Base-by-base conservation (phyloP, 2,113 vertebrate genomes). In the Notothenia coriiceps region DNA sequence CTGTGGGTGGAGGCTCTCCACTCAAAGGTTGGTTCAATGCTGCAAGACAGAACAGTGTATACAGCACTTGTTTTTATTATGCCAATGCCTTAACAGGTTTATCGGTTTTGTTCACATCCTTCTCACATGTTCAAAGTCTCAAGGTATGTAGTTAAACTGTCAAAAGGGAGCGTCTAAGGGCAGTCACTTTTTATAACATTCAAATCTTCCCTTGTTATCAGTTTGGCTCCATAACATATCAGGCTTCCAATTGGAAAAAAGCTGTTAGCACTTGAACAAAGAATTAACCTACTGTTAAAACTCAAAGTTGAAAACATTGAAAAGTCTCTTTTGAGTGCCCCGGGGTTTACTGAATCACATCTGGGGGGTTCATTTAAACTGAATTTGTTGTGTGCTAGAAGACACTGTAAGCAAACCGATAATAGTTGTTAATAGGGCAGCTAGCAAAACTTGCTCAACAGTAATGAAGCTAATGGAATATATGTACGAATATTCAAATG, bases 61-160 rank as follows among this genome's bases (percentile, higher is more conserved):
- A 18, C 14, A 12, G 44, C 6, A 0, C n/a, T 18, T 18, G 35
- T 20, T 33, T 50, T 0, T 3, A 22, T 20, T 11, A 47, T 20
- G 2, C 3, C 0, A 44, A 64, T 2, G 8, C 44, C 29, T 33
- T 1, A 17, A 17, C 6, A 14, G 5, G 59, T 35, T 2, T n/a
- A 33, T 60, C n/a, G 11, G 15, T 17, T 59, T 18, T 18, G 8
- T 18, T 29, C 4, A 43, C 0, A 14, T 3, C 33, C 5, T 15
- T 5, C 18, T 51, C 54, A 65, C 3, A 18, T 18, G 80, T 51
- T 74, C 71, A 86, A 54, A 83, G 79, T 89, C 70, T 77, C 35
- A 20, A 68, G 3, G 56, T 15, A 75, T 55, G 52, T 13, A 29
- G 43, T 54, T 62, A 81, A 55, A 14, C 49, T 20, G 54, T 15